Evolutionary conservation across 2,888 invertebrate genomes (phyloP).

Genomic region (Cantharis rufa): DNA sequence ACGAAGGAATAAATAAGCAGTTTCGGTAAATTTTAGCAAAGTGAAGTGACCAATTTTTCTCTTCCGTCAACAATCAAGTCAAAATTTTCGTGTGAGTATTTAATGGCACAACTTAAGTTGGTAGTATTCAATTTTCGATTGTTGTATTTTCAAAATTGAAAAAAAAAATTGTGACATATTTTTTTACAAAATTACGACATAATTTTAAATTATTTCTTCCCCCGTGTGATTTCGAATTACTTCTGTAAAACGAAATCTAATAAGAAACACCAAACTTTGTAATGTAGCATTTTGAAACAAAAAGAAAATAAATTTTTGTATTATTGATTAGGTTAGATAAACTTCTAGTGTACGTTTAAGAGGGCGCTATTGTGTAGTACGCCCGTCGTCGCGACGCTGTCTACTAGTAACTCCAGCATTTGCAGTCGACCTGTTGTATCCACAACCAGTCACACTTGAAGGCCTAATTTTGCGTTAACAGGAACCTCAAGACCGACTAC

Average conservation of each 20-base stretch:
- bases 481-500: neutral
- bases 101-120: neutral
- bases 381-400: constrained; percentile 35
- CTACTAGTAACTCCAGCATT: constrained; percentile 18
- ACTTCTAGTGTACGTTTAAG: constrained; percentile 9
- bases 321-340: constrained; percentile 25
- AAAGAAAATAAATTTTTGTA: neutral
- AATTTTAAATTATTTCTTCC: neutral
- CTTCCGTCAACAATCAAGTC: neutral
- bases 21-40: neutral
- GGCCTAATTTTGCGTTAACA: constrained; percentile 22
- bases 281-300: neutral
- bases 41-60: neutral
- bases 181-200: neutral
- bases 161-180: neutral
- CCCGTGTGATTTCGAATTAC: neutral
- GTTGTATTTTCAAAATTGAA: neutral
- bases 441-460: constrained; percentile 21
- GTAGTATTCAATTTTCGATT: neutral
- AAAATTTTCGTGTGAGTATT: neutral
- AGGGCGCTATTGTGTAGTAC: constrained; percentile 32
- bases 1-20: neutral
- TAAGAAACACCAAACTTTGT: neutral
- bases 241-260: neutral
- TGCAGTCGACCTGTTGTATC: constrained; percentile 39